A percentile compares a stretch with the other conserved stretches of the same genome.
Evolutionary conservation across 2,797 vertebrate genomes (phyloP).

Genomic region (Myotis myotis): DNA sequence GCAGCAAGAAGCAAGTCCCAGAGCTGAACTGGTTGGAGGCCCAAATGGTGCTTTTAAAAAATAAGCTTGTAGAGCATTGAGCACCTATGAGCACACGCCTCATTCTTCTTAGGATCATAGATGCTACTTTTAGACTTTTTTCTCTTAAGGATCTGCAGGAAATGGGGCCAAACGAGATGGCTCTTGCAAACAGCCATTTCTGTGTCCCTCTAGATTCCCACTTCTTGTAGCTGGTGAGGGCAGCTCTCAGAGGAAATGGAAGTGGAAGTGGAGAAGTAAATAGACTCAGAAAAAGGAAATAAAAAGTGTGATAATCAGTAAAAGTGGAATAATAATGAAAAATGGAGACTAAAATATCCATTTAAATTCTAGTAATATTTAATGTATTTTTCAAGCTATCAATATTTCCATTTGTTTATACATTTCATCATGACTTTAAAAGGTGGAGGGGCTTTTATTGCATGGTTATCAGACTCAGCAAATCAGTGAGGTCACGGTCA

Average conservation of each 20-base stretch:
- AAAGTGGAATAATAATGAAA: not conserved
- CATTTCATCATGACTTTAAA: not conserved
- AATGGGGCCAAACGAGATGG: not conserved
- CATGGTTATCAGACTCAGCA: not conserved
- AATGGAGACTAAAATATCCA: not conserved
- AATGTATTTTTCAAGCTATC: not conserved
- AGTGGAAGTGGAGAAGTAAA: not conserved
- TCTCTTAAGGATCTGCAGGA: not conserved
- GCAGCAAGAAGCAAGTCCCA: slow-evolving; percentile 47
- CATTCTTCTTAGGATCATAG: not conserved
- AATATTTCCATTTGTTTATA: not conserved
- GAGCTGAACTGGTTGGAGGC: not conserved
- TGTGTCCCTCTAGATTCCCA: not conserved
- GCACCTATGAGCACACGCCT: not conserved
- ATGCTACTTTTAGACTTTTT: not conserved
- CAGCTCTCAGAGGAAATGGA: slow-evolving; percentile 15
- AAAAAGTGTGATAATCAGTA: not conserved
- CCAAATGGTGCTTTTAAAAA: slow-evolving; percentile 59
- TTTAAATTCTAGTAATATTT: not conserved
- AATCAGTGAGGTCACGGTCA: not conserved
- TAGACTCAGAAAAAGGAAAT: not conserved
- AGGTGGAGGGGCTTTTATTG: not conserved
- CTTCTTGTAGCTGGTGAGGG: not conserved
- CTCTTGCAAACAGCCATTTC: not conserved
- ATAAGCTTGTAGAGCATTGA: slow-evolving; percentile 49